Conservation (phyloP, 2,797 vertebrate genomes). For the Rhinophrynus dorsalis region DNA sequence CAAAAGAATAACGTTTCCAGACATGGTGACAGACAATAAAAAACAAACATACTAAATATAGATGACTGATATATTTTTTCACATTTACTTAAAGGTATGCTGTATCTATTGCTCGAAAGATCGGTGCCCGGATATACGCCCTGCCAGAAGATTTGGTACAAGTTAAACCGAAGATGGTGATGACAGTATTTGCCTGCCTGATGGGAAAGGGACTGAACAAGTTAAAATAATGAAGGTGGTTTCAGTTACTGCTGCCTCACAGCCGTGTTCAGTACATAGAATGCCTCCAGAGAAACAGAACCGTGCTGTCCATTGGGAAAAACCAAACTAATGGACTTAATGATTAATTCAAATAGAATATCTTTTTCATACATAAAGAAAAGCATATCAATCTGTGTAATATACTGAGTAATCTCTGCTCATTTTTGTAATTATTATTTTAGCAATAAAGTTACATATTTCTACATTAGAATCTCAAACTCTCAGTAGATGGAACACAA, state of each 20-base stretch:
- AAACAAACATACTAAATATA: no score
- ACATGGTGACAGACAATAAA: no score
- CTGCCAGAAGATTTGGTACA: conserved; percentile 93
- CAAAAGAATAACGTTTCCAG: no score
- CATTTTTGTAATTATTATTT: no score
- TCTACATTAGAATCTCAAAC: no score
- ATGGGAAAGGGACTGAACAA: conserved; percentile 91
- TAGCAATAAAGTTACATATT: no score
- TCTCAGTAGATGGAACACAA: no score
- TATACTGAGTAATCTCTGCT: conserved; percentile 1
- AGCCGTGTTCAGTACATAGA: conserved; percentile 61
- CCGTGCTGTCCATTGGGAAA: conserved; percentile 59
- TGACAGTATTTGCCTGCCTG: conserved; percentile 94
- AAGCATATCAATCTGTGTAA: background rate
- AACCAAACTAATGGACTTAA: conserved; percentile 58
- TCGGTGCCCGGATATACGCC: conserved; percentile 91
- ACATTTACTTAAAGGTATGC: conserved; percentile 79
- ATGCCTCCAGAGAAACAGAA: conserved; percentile 68
- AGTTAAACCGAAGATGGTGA: conserved; percentile 97
- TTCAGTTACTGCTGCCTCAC: conserved; percentile 38
- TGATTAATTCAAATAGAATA: conserved; percentile 43
- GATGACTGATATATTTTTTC: no score
- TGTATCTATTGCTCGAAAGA: conserved; percentile 93
- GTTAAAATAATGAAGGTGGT: conserved; percentile 62
- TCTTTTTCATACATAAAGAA: background rate